phyloP scores from a whole-genome alignment of 2,888 invertebrate genomes.

The Epistrophe eligans region DNA sequence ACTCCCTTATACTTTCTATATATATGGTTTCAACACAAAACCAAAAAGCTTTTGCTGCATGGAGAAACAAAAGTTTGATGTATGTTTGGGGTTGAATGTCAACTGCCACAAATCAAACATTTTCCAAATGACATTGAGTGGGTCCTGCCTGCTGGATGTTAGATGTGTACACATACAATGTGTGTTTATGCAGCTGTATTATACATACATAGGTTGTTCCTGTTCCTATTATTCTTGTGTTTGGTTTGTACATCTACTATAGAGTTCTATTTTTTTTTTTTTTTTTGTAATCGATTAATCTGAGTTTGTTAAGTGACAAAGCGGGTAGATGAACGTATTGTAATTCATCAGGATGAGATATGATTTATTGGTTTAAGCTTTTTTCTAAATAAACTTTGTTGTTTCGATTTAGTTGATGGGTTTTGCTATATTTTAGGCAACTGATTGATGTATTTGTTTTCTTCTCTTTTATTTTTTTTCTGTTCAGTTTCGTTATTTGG shows the following conservation, averaged over 20 bases:
- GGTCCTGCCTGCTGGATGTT: slow-evolving; percentile 41
- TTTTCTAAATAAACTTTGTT: slow-evolving; percentile 61
- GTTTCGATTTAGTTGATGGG: slow-evolving; percentile 59
- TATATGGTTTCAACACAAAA: slow-evolving; percentile 64
- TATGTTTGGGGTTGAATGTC: slow-evolving; percentile 76
- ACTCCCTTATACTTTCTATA: too few relatives aligned
- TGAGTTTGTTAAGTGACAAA: slow-evolving; percentile 75
- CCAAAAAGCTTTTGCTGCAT: slow-evolving; percentile 58
- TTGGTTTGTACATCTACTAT: neutral
- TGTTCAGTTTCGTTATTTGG: slow-evolving; percentile 13
- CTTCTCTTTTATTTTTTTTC: slow-evolving; percentile 2
- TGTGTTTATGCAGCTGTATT: slow-evolving; percentile 41
- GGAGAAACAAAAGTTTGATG: slow-evolving; percentile 74
- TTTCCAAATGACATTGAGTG: slow-evolving; percentile 74
- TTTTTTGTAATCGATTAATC: slow-evolving; percentile 69
- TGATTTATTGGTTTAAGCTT: slow-evolving; percentile 65
- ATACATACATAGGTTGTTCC: slow-evolving; percentile 11
- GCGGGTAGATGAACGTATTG: slow-evolving; percentile 68
- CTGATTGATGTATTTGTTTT: slow-evolving; percentile 23
- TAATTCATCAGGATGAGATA: slow-evolving; percentile 72
- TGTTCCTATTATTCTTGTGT: slow-evolving; percentile 19
- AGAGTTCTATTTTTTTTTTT: slow-evolving; percentile 18
- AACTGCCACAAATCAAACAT: slow-evolving; percentile 76
- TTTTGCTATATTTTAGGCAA: slow-evolving; percentile 32
- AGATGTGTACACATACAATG: slow-evolving; percentile 34